Conservation (phyloP, 2,113 vertebrate genomes). For the Vimba vimba region DNA sequence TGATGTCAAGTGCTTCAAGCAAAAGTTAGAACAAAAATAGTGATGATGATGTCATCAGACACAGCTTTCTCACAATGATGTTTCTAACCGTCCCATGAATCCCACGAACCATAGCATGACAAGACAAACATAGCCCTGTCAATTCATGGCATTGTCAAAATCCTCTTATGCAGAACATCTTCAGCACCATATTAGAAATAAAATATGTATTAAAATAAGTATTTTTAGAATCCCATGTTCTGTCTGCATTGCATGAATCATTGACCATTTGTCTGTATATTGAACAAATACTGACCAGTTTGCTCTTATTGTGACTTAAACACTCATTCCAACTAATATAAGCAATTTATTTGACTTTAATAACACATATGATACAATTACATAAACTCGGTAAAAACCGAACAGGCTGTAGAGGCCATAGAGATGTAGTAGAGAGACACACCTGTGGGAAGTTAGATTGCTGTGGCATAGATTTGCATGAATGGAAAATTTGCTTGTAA, state of each 20-base stretch:
- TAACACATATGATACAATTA: not conserved
- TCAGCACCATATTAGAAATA: not conserved
- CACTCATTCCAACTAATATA: not conserved
- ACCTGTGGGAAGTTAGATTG: conserved; percentile 20
- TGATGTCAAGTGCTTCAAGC: conserved; percentile 32
- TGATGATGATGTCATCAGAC: conserved; percentile 36
- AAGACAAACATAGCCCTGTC: not conserved
- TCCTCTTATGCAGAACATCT: not conserved
- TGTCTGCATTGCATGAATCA: not conserved
- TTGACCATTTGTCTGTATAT: not conserved
- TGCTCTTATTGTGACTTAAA: conserved; percentile 10
- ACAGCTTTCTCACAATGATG: conserved; percentile 1
- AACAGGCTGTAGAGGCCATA: not conserved
- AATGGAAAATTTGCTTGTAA: conserved; percentile 38
- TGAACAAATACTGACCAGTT: not conserved
- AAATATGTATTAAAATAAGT: not conserved
- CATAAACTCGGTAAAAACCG: not conserved
- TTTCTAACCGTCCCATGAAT: not conserved
- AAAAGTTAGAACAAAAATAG: conserved; percentile 44
- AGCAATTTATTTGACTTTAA: not conserved
- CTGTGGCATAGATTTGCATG: conserved; percentile 38
- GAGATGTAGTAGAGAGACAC: conserved; percentile 17
- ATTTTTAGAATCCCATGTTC: no score
- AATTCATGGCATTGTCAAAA: not conserved
- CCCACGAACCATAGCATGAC: conserved; percentile 8